Evolutionary conservation across 2,888 invertebrate genomes (phyloP).

Genomic region (Odontomyia ornata): DNA sequence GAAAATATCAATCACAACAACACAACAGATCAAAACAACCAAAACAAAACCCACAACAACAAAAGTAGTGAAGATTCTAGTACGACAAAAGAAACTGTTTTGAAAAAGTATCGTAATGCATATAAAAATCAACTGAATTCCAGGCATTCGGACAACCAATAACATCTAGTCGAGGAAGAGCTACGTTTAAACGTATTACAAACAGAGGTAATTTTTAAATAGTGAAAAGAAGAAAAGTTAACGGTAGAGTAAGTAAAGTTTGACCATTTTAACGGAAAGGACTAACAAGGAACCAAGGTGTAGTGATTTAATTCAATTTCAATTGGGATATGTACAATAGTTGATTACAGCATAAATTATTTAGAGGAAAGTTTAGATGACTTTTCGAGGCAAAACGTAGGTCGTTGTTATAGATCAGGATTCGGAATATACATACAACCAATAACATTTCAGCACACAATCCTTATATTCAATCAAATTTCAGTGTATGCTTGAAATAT

Average conservation of each 20-base stretch:
- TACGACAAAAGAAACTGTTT: constrained; percentile 1
- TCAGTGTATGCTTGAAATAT: too few relatives aligned
- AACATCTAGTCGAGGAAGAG: constrained; percentile 11
- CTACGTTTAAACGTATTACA: constrained; percentile 28
- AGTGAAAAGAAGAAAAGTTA: background rate
- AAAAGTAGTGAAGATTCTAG: constrained; percentile 31
- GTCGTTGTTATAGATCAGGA: too few relatives aligned
- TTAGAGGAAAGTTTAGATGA: too few relatives aligned
- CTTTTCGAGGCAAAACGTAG: too few relatives aligned
- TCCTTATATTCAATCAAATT: too few relatives aligned
- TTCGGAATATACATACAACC: too few relatives aligned
- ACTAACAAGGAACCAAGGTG: too few relatives aligned
- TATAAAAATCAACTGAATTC: constrained; percentile 36
- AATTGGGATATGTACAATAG: too few relatives aligned
- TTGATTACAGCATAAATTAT: too few relatives aligned
- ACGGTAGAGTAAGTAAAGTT: background rate
- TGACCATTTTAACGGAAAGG: too few relatives aligned
- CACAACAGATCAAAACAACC: constrained; percentile 13
- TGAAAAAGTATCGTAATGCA: constrained; percentile 31
- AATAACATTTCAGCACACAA: too few relatives aligned
- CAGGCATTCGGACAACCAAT: constrained; percentile 39
- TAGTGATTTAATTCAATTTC: too few relatives aligned
- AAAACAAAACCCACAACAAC: constrained; percentile 7
- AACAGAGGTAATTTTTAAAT: constrained; percentile 30
- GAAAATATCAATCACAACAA: constrained; percentile 19